Conservation (phyloP, 2,113 vertebrate species). For the Otolemur garnettii region DNA sequence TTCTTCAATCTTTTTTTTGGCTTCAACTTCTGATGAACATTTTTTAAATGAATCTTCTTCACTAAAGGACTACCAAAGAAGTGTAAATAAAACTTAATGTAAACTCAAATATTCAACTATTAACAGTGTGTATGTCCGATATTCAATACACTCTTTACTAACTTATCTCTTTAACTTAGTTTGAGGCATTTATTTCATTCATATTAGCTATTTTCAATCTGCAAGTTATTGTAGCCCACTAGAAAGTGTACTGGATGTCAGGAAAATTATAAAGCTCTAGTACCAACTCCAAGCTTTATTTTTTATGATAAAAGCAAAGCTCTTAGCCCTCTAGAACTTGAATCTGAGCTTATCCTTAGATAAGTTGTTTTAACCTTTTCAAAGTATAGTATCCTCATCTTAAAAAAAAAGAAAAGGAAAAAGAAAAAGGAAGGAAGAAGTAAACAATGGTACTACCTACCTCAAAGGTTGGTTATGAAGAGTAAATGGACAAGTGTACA, state of each 20-base stretch:
- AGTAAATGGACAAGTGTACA: neutral
- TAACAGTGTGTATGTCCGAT: neutral
- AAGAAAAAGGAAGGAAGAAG: neutral
- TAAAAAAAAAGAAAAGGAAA: neutral
- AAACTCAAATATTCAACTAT: slow-evolving; percentile 23
- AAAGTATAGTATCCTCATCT: neutral
- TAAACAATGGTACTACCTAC: neutral
- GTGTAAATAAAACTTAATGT: slow-evolving; percentile 58
- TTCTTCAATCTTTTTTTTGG: slow-evolving; percentile 90
- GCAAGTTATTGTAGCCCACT: neutral
- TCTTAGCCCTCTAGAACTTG: neutral
- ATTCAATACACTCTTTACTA: neutral
- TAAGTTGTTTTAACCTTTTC: slow-evolving; percentile 48
- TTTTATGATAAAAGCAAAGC: neutral
- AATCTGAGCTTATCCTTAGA: slow-evolving; percentile 36
- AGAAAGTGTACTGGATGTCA: neutral
- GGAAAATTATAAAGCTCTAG: neutral
- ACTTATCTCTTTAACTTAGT: neutral
- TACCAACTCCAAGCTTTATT: neutral
- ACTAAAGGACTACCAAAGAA: slow-evolving; percentile 88
- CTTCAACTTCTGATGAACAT: slow-evolving; percentile 90
- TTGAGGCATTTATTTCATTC: slow-evolving; percentile 42
- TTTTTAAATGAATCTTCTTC: slow-evolving; percentile 96
- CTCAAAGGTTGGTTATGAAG: neutral
- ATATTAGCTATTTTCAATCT: slow-evolving; percentile 10